Conservation (phyloP, 2,797 vertebrate species). For the Neosalanx taihuensis region DNA sequence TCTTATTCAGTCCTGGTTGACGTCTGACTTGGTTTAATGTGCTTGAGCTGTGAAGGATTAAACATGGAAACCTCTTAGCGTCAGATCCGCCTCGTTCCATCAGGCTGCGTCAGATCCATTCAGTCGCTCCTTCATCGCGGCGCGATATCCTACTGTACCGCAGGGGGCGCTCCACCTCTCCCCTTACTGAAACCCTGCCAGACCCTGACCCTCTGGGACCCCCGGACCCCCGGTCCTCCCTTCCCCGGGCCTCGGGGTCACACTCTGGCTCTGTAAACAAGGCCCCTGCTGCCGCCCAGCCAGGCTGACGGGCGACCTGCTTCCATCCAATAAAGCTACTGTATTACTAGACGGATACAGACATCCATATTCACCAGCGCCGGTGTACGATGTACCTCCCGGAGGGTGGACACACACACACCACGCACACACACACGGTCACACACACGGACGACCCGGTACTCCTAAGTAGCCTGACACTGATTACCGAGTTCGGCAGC, state of each 20-base stretch:
- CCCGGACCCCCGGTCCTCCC: too few species aligned
- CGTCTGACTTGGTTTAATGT: too few species aligned
- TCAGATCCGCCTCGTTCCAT: too few species aligned
- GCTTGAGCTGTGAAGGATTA: too few species aligned
- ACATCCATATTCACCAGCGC: conserved; percentile 54
- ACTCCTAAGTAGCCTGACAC: conserved; percentile 40
- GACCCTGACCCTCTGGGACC: not conserved
- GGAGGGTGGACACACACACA: conserved; percentile 23
- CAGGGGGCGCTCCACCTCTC: not conserved
- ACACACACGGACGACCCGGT: conserved; percentile 30
- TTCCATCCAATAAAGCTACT: conserved; percentile 48
- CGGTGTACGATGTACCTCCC: conserved; percentile 29
- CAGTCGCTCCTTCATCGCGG: not conserved
- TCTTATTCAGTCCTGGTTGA: too few species aligned
- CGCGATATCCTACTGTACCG: not conserved
- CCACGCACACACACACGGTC: conserved; percentile 11
- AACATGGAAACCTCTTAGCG: too few species aligned
- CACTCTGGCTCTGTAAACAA: conserved; percentile 13
- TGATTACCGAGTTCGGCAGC: conserved; percentile 44
- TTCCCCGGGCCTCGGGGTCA: not conserved
- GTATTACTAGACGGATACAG: conserved; percentile 50
- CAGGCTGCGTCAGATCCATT: not conserved
- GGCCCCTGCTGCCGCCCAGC: conserved; percentile 27
- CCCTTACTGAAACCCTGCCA: not conserved
- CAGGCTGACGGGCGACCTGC: conserved; percentile 25